A percentile compares a stretch with the other conserved stretches of the same genome.
These are phyloP conservation scores for Mirza zaza DNA, from an alignment of 2,113 vertebrate genomes.

Conservation along the genomic window DNA sequence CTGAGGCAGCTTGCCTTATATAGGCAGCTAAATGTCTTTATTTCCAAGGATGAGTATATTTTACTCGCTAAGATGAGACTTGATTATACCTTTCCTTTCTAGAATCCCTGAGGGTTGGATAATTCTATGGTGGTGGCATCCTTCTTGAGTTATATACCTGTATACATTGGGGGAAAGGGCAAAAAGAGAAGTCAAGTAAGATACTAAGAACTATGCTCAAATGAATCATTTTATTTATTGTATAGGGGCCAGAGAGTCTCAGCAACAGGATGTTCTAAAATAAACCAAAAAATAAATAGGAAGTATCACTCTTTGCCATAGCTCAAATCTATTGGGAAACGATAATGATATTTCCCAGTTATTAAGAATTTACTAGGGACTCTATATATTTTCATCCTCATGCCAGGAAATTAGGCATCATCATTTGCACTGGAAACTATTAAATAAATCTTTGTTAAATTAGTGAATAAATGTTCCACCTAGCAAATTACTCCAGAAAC, in stretches of 20 bases:
- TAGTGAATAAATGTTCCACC: neutral
- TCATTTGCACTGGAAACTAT: neutral
- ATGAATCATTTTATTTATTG: neutral
- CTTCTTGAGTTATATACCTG: constrained; percentile 12
- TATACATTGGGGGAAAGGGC: neutral
- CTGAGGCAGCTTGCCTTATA: neutral
- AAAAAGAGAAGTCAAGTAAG: neutral
- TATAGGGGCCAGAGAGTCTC: neutral
- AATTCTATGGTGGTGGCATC: neutral
- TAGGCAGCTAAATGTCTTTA: neutral
- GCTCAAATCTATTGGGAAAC: neutral
- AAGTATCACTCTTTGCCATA: neutral
- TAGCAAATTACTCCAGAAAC: neutral
- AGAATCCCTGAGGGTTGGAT: neutral
- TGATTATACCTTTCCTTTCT: neutral
- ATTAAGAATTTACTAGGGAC: neutral
- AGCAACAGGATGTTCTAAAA: neutral
- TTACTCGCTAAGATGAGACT: constrained; percentile 20
- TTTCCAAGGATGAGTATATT: neutral
- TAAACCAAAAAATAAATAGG: neutral
- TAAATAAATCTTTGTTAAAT: neutral
- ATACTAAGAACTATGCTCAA: neutral
- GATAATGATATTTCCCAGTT: neutral
- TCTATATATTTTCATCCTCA: neutral
- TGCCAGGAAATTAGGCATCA: neutral